Percentiles rank a stretch among this genome's conserved stretches.
Evolutionary conservation across 2,113 vertebrate species (phyloP).

Genomic region (Anas platyrhynchos): DNA sequence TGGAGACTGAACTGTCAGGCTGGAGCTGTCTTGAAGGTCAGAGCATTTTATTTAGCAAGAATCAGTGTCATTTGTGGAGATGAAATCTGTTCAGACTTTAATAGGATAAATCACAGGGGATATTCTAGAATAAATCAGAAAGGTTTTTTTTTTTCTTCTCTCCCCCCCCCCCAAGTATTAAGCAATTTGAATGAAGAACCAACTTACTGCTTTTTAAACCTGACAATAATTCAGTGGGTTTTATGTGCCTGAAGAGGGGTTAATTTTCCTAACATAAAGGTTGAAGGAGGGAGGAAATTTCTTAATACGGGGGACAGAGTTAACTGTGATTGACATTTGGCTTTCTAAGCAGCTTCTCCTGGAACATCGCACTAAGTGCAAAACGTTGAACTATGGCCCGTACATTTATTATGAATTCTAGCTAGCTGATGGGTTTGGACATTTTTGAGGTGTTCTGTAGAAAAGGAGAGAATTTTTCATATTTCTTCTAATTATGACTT

Average conservation of each 20-base stretch:
- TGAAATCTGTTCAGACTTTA: slow-evolving; percentile 64
- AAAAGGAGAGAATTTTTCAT: not conserved
- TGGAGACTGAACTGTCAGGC: slow-evolving; percentile 60
- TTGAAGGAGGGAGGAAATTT: not conserved
- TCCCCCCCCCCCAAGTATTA: not conserved
- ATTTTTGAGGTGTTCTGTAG: slow-evolving; percentile 12
- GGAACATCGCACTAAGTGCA: slow-evolving; percentile 2
- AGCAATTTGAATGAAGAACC: slow-evolving; percentile 40
- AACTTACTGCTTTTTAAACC: not conserved
- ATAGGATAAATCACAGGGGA: slow-evolving; percentile 63
- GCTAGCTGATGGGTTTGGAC: slow-evolving; percentile 17
- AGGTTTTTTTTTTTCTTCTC: not conserved
- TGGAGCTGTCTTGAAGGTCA: slow-evolving; percentile 65
- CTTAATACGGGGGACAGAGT: not conserved
- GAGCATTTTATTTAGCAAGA: slow-evolving; percentile 67
- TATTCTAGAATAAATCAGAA: slow-evolving; percentile 66
- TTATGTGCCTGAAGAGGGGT: not conserved
- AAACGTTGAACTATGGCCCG: not conserved
- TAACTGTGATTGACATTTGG: not conserved
- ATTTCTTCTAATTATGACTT: not conserved
- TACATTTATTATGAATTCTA: not conserved
- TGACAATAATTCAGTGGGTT: not conserved
- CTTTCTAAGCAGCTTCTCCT: slow-evolving; percentile 4
- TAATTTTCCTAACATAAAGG: slow-evolving; percentile 25
- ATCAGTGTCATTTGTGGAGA: slow-evolving; percentile 66